These are phyloP conservation scores for Cygnus atratus DNA, from an alignment of 2,113 vertebrate genomes.

Conservation along the genomic window DNA sequence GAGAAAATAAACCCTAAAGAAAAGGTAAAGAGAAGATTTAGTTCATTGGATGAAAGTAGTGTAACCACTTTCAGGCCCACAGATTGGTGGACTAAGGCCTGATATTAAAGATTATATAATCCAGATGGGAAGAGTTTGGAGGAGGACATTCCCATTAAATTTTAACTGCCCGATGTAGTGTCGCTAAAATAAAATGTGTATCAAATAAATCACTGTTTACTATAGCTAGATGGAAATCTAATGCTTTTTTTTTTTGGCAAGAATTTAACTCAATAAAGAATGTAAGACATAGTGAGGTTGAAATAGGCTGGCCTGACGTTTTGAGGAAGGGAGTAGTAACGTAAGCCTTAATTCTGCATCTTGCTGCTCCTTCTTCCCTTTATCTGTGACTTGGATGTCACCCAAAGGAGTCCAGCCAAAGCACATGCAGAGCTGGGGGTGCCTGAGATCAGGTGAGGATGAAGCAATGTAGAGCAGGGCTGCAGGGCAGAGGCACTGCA, in stretches of 20 bases:
- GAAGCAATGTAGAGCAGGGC: accelerated
- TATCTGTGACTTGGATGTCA: background rate
- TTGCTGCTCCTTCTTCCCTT: background rate
- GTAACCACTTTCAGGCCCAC: background rate
- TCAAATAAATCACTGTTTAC: background rate
- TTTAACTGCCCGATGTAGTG: background rate
- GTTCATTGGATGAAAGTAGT: background rate
- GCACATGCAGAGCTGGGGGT: background rate
- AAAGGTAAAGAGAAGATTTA: background rate
- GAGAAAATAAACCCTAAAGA: background rate
- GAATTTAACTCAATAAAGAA: background rate
- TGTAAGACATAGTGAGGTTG: background rate
- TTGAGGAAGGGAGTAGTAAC: background rate
- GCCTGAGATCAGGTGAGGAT: background rate
- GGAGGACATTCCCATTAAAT: background rate
- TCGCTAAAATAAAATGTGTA: background rate
- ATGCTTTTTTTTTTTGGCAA: background rate
- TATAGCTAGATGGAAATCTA: background rate
- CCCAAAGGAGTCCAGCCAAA: background rate
- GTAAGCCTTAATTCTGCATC: background rate
- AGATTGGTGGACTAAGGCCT: background rate
- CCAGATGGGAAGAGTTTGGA: background rate
- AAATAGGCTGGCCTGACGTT: background rate
- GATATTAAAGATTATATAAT: background rate
- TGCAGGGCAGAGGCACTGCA: background rate